Base-by-base conservation (phyloP, 2,797 vertebrate genomes). In the Propithecus deckenii region DNA sequence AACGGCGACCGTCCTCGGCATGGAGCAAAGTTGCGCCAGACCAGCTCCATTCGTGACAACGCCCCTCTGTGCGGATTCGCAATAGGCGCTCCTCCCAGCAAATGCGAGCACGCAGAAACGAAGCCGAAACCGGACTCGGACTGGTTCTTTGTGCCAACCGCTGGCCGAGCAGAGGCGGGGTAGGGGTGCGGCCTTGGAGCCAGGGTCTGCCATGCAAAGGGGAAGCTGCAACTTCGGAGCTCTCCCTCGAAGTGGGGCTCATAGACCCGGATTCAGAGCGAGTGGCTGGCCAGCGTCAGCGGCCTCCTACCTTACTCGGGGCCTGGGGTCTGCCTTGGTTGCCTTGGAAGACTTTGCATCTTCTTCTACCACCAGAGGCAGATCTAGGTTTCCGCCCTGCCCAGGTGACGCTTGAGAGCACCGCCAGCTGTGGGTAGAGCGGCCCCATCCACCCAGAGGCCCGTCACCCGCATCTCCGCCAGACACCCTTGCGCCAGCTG, bases 11-110 rank as follows among this genome's bases (percentile, higher is more conserved):
- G 0, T 88, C 81, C 78, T 96, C 81, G 89, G n/a, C 23, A n/a
- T 8, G 94, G 91, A 67, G 91, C 91, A 91, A 97, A 97, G 65
- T 97, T 94, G n/a, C 86, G 28, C 97, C 96, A 69, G 92, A 92
- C 63, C 48, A 41, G 85, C 59, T 92, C 69, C 72, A 81, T 97
- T 93, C 94, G 76, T 97, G 96, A 97, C 97, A 96, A 76, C 22
- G n/a, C 57, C 97, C 69, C 30, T 97, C 96, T 38, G 8, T 55
- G 89, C 28, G 30, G 10, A 15, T 22, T 43, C 69, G 52, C 38
- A 87, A 61, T 17, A 93, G 97, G 48, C 79, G 96, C 52, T 52
- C 13, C 69, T 94, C 89, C n/a, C 86, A 69, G 3, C 79, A 90
- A 76, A 28, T 81, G 41, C 52, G 30, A 91, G 57, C 81, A 57